Evolutionary conservation across 2,888 invertebrate species (phyloP).

Genomic region (Lepeophtheirus nordmannii): DNA sequence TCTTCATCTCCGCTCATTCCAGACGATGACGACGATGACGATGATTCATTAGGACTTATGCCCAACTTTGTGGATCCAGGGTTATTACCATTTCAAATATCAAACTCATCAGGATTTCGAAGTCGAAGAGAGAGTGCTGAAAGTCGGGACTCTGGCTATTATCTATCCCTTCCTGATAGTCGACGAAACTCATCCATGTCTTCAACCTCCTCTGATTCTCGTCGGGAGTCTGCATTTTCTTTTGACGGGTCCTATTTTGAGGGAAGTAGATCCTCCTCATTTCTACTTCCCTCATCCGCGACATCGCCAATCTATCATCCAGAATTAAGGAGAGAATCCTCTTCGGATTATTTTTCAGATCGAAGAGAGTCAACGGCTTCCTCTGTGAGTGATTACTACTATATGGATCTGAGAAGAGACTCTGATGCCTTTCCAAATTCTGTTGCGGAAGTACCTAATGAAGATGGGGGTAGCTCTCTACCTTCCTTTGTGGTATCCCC

Average conservation of each 20-base stretch:
- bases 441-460: background rate
- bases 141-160: constrained; percentile 5
- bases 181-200: constrained; percentile 13
- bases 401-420: background rate
- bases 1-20: background rate
- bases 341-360: background rate
- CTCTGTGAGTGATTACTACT: background rate
- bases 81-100: background rate
- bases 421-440: background rate
- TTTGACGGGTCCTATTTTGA: constrained; percentile 6
- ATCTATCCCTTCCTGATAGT: constrained; percentile 11
- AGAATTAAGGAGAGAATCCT: background rate
- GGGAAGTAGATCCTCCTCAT: background rate
- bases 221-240: constrained; percentile 10
- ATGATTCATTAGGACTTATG: background rate
- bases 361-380: background rate
- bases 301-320: background rate
- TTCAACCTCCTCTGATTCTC: constrained; percentile 3
- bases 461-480: background rate
- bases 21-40: constrained; percentile 2
- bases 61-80: background rate
- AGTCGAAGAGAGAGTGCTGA: background rate
- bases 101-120: background rate
- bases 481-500: background rate
- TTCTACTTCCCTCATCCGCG: background rate